These are phyloP conservation scores for Drosophila tripunctata DNA, from an alignment of 2,888 invertebrate species.

Conservation along the genomic window DNA sequence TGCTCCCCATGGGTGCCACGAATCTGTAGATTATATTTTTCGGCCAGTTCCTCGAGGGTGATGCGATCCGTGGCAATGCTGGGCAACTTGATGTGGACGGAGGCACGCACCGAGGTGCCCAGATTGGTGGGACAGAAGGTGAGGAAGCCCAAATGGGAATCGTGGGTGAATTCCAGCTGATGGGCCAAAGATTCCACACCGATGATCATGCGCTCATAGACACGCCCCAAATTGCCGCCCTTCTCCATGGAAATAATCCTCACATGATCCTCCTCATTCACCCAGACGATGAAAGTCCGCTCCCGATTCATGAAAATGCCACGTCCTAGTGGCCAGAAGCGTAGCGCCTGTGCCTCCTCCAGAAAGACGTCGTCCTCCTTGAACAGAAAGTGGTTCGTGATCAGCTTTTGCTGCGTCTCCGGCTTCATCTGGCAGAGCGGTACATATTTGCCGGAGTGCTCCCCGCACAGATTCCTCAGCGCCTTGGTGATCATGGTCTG, in stretches of 20 bases:
- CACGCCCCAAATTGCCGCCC: constrained; percentile 96
- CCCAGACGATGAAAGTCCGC: constrained; percentile 98
- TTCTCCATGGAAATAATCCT: constrained; percentile 99
- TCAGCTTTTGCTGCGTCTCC: constrained; percentile 95
- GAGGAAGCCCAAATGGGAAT: constrained; percentile 96
- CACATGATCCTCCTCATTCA: constrained; percentile 99
- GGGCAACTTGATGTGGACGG: constrained; percentile 98
- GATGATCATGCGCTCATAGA: constrained; percentile 93
- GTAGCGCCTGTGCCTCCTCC: constrained; percentile 96
- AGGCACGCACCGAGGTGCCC: constrained; percentile 98
- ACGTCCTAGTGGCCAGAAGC: constrained; percentile 98
- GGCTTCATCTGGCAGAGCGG: constrained; percentile 97
- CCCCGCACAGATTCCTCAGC: constrained; percentile 91
- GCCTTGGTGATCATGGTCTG: constrained; percentile 93
- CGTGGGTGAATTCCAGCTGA: constrained; percentile 95
- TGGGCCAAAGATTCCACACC: constrained; percentile 97
- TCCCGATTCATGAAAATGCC: constrained; percentile 98
- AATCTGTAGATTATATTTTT: constrained; percentile 94
- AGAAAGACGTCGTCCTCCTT: constrained; percentile 93
- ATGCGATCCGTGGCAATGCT: constrained; percentile 93
- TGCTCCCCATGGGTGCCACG: constrained; percentile 97
- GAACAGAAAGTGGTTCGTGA: constrained; percentile 98
- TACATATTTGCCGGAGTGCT: constrained; percentile 96
- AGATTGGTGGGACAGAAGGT: constrained; percentile 99
- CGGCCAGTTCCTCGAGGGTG: constrained; percentile 94